Evolutionary conservation across 2,888 invertebrate species (phyloP), one percentile per base, ranked within the genome.

Genomic region (Sarcophaga rosellei): DNA sequence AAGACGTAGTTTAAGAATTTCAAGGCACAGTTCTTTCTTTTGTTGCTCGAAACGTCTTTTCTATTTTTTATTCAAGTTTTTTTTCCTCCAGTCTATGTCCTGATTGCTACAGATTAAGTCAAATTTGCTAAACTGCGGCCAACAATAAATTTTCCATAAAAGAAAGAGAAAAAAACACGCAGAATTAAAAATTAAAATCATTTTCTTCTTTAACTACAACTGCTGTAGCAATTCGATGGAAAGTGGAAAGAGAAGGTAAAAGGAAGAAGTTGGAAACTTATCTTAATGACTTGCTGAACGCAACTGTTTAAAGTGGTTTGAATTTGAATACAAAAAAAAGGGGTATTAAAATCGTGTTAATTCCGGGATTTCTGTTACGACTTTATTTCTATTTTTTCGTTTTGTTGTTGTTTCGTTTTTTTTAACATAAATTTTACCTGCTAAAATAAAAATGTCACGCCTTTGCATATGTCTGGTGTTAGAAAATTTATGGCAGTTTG

Each of bases 161-260:
- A 3, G 2, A 8, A 35, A 35, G 8, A 35, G 2, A 35, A 35
- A 35, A 35, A 78, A 73, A 25, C 4, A 21, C n/a, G 73, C 78
- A 89, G 91, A 90, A 91, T 91, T 91, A 91, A 91, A 90, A 91
- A 91, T 91, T 90, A 90, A 90, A 90, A 88, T 87, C 79, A 78
- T 74, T 86, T 76, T 81, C 69, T 61, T 78, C 53, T 45, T 57
- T 25, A 25, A 15, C 21, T n/a, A 10, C 21, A 61, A 69, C 4
- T 17, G 17, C 12, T 15, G 53, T 53, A 17, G 17, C 3, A 53
- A 53, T 4, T 15, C 53, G 53, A 53, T 5, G 5, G 15, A 47
- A 12, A 47, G 25, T 5, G 5, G 15, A 47, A 12, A 47, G 25
- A 45, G 75, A 75, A 47, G 2, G 5, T 53, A 78, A 73, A 59